Evolutionary conservation across 2,113 vertebrate genomes (phyloP).

Genomic region (Rhinoptilus africanus): DNA sequence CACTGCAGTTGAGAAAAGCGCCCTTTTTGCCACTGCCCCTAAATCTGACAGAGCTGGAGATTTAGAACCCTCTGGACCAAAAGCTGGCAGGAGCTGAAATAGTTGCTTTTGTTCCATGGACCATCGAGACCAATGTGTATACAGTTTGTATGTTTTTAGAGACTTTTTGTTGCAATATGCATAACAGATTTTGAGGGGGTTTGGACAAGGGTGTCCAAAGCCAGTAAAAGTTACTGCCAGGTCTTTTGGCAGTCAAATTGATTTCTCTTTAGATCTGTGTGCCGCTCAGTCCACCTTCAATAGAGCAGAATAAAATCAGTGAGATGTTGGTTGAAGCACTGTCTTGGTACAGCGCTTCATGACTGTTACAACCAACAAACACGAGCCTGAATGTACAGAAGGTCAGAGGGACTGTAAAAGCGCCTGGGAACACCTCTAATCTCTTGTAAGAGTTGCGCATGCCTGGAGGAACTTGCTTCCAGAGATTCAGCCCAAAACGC

Average conservation of each 20-base stretch:
- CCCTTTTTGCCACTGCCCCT: neutral
- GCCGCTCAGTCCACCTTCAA: neutral
- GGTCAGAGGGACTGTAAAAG: neutral
- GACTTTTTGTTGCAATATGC: neutral
- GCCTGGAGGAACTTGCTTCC: neutral
- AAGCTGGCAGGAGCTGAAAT: neutral
- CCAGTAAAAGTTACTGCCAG: neutral
- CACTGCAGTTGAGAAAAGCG: neutral
- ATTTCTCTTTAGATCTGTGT: neutral
- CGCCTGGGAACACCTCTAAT: neutral
- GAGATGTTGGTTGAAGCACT: neutral
- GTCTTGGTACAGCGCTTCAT: neutral
- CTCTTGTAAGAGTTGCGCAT: neutral
- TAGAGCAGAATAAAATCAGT: neutral
- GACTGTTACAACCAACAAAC: neutral
- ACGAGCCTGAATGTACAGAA: neutral
- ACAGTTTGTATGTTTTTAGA: neutral
- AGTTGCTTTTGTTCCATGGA: neutral
- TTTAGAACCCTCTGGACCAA: neutral
- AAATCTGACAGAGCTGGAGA: neutral
- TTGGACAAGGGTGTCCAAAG: neutral
- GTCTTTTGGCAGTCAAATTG: neutral
- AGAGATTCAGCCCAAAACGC: neutral
- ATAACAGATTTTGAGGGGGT: neutral
- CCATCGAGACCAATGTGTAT: neutral